These are phyloP conservation scores for Apotomis turbidana DNA, from an alignment of 2,888 invertebrate species.

Conservation along the genomic window DNA sequence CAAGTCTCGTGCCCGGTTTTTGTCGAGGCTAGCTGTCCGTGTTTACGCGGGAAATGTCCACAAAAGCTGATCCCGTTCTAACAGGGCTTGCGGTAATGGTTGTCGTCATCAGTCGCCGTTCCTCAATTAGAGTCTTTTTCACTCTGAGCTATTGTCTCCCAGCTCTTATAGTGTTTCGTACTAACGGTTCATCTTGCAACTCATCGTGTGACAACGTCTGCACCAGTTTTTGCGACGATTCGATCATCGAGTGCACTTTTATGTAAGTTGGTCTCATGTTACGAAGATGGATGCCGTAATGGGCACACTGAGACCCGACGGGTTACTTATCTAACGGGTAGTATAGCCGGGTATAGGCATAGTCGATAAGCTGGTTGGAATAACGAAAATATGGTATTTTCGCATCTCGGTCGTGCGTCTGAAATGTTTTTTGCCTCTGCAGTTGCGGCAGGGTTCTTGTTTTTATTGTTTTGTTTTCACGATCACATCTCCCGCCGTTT, in stretches of 20 bases:
- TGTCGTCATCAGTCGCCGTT: conserved; percentile 58
- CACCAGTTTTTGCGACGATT: conserved; percentile 56
- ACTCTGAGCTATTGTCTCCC: conserved; percentile 63
- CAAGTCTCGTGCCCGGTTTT: conserved; percentile 57
- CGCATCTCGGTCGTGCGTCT: conserved; percentile 54
- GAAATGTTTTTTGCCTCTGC: conserved; percentile 54
- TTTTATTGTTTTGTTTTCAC: conserved; percentile 64
- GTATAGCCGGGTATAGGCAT: conserved; percentile 17
- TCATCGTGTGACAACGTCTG: conserved; percentile 59
- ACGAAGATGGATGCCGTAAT: conserved; percentile 50
- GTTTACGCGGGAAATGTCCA: conserved; percentile 56
- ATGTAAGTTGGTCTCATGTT: conserved; percentile 49
- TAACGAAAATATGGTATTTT: conserved; percentile 46
- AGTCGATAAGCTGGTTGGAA: conserved; percentile 1
- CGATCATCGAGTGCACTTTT: conserved; percentile 57
- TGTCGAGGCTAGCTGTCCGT: conserved; percentile 56
- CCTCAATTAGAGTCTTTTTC: conserved; percentile 66
- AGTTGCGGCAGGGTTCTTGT: conserved; percentile 51
- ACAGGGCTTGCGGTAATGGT: conserved; percentile 69
- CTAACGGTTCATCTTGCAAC: conserved; percentile 68
- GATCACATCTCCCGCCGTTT: conserved; percentile 51
- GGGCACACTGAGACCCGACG: conserved; percentile 44
- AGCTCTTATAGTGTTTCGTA: conserved; percentile 54
- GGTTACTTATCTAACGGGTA: conserved; percentile 35
- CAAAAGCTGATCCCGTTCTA: conserved; percentile 72